Percentiles rank a stretch among this genome's conserved stretches.
Evolutionary conservation across 2,888 invertebrate genomes (phyloP).

Genomic region (Agrochola circellaris): DNA sequence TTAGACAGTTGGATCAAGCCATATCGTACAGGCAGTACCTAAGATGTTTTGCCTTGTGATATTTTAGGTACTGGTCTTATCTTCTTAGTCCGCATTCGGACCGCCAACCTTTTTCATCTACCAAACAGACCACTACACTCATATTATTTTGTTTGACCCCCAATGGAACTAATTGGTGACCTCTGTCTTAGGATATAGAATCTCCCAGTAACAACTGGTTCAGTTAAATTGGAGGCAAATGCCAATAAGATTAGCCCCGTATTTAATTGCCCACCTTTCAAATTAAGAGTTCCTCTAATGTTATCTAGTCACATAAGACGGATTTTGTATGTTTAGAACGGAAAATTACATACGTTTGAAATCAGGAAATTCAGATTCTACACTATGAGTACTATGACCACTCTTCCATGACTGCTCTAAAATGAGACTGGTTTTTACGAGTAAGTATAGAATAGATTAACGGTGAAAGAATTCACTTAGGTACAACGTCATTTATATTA

Average conservation of each 20-base stretch:
- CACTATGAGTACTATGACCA: not conserved
- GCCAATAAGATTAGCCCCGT: not conserved
- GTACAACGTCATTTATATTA: constrained; percentile 25
- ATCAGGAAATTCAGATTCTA: not conserved
- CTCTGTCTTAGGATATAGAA: not conserved
- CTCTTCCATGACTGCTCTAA: not conserved
- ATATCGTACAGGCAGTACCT: not conserved
- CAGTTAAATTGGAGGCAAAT: not conserved
- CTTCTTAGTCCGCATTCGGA: no score
- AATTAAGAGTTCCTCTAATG: not conserved
- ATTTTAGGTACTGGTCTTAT: not conserved
- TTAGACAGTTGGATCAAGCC: not conserved
- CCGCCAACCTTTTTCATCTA: no score
- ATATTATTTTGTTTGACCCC: no score
- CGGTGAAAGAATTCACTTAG: constrained; percentile 16
- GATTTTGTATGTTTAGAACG: not conserved
- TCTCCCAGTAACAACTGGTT: no score
- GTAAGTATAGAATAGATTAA: constrained; percentile 9
- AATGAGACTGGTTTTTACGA: not conserved
- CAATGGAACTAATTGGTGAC: no score
- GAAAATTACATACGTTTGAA: not conserved
- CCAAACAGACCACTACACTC: no score
- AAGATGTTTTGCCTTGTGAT: not conserved
- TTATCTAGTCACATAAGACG: no score
- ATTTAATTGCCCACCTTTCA: not conserved